These are phyloP conservation scores for Adoxophyes honmai DNA, from an alignment of 1,140 invertebrate species.

Conservation along the genomic window DNA sequence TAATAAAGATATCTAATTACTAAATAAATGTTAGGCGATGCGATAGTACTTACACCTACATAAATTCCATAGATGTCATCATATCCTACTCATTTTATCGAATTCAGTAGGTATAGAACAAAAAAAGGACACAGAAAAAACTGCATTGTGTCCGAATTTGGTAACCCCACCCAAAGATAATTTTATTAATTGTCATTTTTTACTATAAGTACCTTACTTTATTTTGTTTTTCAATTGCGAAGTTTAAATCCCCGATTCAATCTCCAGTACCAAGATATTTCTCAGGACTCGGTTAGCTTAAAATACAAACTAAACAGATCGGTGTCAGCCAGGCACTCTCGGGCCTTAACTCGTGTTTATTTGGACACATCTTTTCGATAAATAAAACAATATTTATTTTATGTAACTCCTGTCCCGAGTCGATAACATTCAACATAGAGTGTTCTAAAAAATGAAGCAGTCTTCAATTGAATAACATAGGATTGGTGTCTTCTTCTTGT, in stretches of 20 bases:
- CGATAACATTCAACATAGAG: neutral
- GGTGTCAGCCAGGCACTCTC: slow-evolving; percentile 42
- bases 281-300: slow-evolving; percentile 29
- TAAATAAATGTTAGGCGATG: no score
- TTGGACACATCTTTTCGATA: slow-evolving; percentile 47
- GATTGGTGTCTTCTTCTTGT: neutral
- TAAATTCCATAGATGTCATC: no score
- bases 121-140: no score
- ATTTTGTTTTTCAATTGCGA: neutral
- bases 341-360: slow-evolving; percentile 42
- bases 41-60: no score
- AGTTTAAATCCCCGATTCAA: neutral
- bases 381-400: slow-evolving; percentile 51
- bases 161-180: no score
- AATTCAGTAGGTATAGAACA: no score
- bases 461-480: slow-evolving; percentile 15
- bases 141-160: no score
- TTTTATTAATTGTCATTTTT: no score
- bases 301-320: slow-evolving; percentile 51
- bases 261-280: neutral
- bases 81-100: no score
- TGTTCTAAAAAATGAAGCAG: neutral
- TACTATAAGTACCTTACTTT: neutral
- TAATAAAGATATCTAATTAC: no score
- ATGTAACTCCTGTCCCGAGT: slow-evolving; percentile 22